A percentile compares a stretch with the other conserved stretches of the same genome.
Conservation (phyloP, 1,140 invertebrate species). For the Tetramorium parvispinum region DNA sequence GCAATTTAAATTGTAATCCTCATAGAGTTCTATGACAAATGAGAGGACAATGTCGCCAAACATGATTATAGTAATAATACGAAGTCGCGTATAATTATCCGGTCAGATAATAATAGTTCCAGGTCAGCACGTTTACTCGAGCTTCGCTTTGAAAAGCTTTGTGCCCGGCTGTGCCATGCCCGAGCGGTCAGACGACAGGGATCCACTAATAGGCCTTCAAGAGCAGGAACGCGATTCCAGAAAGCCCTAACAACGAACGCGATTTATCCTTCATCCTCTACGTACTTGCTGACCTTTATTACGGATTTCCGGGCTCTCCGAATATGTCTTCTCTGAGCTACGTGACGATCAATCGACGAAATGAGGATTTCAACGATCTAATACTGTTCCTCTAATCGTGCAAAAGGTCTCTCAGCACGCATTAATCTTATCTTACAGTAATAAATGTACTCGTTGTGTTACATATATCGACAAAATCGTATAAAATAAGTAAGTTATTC, state of each 20-base stretch:
- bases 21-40: conserved; percentile 3
- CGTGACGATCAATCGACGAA: conserved; percentile 33
- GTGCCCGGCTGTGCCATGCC: conserved; percentile 29
- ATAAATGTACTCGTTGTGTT: background rate
- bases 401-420: background rate
- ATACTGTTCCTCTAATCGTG: conserved; percentile 22
- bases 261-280: conserved; percentile 32
- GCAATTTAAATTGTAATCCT: conserved; percentile 36
- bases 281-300: conserved; percentile 51
- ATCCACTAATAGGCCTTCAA: conserved; percentile 69
- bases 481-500: background rate
- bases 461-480: background rate
- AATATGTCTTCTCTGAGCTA: conserved; percentile 11
- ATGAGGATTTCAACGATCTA: conserved; percentile 28
- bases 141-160: conserved; percentile 62
- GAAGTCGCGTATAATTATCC: conserved; percentile 64
- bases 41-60: conserved; percentile 38
- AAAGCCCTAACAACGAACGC: conserved; percentile 43
- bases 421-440: conserved; percentile 5
- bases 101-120: conserved; percentile 69
- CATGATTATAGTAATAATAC: conserved; percentile 65
- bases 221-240: conserved; percentile 55
- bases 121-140: conserved; percentile 63
- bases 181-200: conserved; percentile 56
- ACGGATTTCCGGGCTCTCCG: conserved; percentile 32